Conservation (phyloP, 92 coral and sea anemone species). For the Palythoa grandis region DNA sequence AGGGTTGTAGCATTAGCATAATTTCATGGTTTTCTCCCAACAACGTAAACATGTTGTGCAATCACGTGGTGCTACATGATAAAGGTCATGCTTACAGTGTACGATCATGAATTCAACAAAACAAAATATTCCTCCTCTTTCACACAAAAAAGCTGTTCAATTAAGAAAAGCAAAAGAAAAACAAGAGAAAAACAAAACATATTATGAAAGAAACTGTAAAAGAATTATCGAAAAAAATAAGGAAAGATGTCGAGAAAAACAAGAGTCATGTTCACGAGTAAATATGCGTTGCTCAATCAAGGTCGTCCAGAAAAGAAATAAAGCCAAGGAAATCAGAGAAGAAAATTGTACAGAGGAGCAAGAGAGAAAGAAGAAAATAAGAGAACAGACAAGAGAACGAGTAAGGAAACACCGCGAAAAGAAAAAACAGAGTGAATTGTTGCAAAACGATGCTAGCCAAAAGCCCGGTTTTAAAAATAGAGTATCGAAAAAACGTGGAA, state of each 20-base stretch:
- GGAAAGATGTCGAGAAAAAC: slow-evolving; percentile 1
- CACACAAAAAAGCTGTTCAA: neutral
- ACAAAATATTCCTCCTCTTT: neutral
- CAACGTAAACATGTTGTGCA: neutral
- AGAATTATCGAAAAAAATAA: neutral
- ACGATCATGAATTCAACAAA: neutral
- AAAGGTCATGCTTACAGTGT: neutral
- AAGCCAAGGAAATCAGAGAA: slow-evolving; percentile 9
- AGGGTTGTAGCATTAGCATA: neutral
- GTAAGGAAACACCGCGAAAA: slow-evolving; percentile 12
- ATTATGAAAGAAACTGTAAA: neutral
- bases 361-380: neutral
- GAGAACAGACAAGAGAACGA: slow-evolving; percentile 24
- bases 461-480: slow-evolving; percentile 1
- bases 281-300: neutral
- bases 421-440: neutral
- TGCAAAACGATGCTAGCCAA: neutral
- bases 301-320: neutral
- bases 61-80: neutral
- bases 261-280: neutral
- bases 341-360: neutral
- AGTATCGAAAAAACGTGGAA: neutral
- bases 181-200: neutral
- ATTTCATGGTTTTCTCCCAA: slow-evolving; percentile 2
- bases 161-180: slow-evolving; percentile 17